A percentile compares a stretch with the other conserved stretches of the same genome.
Conservation (phyloP, 2,113 vertebrate species). For the Hyperopisus bebe region DNA sequence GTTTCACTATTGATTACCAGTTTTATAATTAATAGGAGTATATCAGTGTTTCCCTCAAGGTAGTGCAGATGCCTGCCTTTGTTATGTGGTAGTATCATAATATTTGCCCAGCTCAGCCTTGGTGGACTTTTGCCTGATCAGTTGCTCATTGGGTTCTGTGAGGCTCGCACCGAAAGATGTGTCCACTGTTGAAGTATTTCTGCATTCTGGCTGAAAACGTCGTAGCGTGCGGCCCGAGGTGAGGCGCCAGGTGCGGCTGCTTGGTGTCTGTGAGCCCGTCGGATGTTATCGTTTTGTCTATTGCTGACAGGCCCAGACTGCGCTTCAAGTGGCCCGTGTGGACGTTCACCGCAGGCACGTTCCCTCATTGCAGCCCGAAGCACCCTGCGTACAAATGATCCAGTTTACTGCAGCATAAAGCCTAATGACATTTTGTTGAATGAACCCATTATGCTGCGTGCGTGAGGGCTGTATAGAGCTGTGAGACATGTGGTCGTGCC, state of each 20-base stretch:
- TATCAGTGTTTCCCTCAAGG: background rate
- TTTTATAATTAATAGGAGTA: background rate
- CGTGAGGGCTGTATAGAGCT: background rate
- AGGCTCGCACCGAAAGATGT: background rate
- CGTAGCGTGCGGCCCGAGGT: background rate
- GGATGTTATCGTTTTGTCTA: background rate
- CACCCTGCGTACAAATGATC: background rate
- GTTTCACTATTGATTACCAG: background rate
- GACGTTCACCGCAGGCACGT: background rate
- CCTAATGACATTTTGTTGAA: background rate
- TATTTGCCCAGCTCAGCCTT: background rate
- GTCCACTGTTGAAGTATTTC: background rate
- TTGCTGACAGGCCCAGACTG: no score
- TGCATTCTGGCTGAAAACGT: background rate
- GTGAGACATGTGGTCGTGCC: background rate
- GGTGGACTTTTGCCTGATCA: background rate
- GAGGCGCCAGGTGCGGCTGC: background rate
- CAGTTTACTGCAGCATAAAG: background rate
- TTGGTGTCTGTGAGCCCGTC: background rate
- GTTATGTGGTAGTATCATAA: background rate
- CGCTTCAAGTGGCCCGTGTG: background rate
- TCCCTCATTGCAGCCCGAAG: background rate
- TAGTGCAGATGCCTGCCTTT: background rate
- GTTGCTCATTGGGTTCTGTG: background rate
- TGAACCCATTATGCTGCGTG: background rate